These are phyloP conservation scores for Halictus rubicundus DNA, from an alignment of 1,140 invertebrate species.

Conservation along the genomic window DNA sequence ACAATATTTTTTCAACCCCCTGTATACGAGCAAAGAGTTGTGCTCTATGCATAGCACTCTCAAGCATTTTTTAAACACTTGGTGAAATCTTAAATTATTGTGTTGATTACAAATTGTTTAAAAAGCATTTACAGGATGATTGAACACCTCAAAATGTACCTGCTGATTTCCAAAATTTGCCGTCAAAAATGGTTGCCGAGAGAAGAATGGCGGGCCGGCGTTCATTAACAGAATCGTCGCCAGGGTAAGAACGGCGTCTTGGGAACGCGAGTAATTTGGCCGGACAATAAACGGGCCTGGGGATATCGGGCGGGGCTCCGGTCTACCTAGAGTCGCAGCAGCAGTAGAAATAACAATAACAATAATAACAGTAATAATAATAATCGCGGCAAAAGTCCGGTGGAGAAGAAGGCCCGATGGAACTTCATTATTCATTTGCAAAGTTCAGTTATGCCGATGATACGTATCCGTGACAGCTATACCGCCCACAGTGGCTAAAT, in stretches of 20 bases:
- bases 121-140: too few relatives aligned
- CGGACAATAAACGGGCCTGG: conserved; percentile 35
- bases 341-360: too few relatives aligned
- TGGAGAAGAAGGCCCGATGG: conserved; percentile 63
- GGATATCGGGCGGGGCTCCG: conserved; percentile 20
- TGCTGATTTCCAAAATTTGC: too few relatives aligned
- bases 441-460: conserved; percentile 80
- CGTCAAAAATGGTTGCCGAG: neutral
- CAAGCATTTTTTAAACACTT: too few relatives aligned
- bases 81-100: too few relatives aligned
- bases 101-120: too few relatives aligned
- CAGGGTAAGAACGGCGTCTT: neutral
- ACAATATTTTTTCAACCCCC: too few relatives aligned
- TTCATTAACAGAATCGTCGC: conserved; percentile 43
- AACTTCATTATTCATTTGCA: conserved; percentile 80
- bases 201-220: conserved; percentile 22
- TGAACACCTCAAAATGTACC: too few relatives aligned
- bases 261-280: conserved; percentile 27
- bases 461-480: conserved; percentile 81
- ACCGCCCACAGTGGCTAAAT: conserved; percentile 81
- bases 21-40: too few relatives aligned
- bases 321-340: neutral
- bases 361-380: conserved; percentile 23
- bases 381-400: conserved; percentile 12
- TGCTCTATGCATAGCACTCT: too few relatives aligned